phyloP scores from a whole-genome alignment of 2,113 vertebrate genomes.

The Rhynchomys soricoides region DNA sequence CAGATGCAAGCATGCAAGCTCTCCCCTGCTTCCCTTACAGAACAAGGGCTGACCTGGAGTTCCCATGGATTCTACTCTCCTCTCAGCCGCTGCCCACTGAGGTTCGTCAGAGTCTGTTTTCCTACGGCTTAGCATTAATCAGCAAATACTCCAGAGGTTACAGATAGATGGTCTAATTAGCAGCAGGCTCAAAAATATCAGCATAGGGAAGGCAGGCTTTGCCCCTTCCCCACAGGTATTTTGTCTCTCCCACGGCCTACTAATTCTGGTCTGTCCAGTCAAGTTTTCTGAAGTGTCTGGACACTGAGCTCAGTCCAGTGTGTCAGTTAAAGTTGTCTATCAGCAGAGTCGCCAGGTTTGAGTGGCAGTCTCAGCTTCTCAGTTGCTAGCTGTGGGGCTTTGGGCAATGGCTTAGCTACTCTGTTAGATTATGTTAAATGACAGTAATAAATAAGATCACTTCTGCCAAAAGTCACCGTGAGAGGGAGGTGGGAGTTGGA shows the following conservation, averaged over 20 bases:
- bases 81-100: too few species aligned
- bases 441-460: not conserved
- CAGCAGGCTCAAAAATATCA: not conserved
- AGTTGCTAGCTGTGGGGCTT: not conserved
- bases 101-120: slow-evolving; percentile 14
- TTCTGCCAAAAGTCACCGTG: not conserved
- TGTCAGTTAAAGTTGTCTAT: not conserved
- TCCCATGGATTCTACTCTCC: not conserved
- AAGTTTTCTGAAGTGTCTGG: not conserved
- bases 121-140: not conserved
- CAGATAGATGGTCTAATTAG: not conserved
- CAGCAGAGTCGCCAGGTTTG: not conserved
- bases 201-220: not conserved
- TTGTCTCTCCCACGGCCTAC: not conserved
- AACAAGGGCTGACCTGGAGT: not conserved
- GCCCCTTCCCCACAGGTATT: not conserved
- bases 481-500: not conserved
- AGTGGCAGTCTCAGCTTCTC: not conserved
- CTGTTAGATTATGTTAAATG: slow-evolving; percentile 1
- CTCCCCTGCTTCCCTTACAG: not conserved
- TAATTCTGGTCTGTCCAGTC: not conserved
- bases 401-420: not conserved
- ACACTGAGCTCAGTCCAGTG: not conserved
- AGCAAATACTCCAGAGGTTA: not conserved
- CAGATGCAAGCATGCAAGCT: not conserved